These are phyloP conservation scores for Cyphomyrus plagiostoma DNA, from an alignment of 2,113 vertebrate species.

Conservation along the genomic window DNA sequence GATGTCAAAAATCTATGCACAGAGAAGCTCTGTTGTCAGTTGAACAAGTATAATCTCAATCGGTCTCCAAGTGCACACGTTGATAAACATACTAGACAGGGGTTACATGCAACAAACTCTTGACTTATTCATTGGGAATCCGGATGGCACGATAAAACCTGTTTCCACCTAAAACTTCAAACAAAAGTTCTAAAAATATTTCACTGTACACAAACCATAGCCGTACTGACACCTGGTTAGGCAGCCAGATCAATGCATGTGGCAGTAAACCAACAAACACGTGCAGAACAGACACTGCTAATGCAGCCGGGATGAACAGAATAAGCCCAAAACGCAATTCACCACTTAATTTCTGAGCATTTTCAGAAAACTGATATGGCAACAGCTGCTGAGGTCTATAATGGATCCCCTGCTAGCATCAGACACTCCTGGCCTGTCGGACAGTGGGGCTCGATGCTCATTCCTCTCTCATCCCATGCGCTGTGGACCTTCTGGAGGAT, in stretches of 20 bases:
- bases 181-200: not conserved
- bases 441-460: not conserved
- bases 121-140: not conserved
- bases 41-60: not conserved
- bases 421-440: not conserved
- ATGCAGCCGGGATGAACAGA: not conserved
- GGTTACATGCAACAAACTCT: not conserved
- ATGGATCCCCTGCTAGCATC: not conserved
- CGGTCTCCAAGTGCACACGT: not conserved
- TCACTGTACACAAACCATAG: not conserved
- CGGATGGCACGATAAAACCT: not conserved
- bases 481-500: not conserved
- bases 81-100: not conserved
- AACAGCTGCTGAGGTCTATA: not conserved
- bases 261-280: not conserved
- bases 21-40: slow-evolving; percentile 25
- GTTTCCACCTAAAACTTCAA: not conserved
- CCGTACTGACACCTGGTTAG: not conserved
- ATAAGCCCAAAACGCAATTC: not conserved
- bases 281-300: not conserved
- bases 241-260: not conserved
- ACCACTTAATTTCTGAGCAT: not conserved
- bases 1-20: slow-evolving; percentile 21
- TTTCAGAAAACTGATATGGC: not conserved
- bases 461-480: not conserved